Evolutionary conservation across 92 coral and sea anemone species (phyloP).

Genomic region (Blastomussa wellsi): DNA sequence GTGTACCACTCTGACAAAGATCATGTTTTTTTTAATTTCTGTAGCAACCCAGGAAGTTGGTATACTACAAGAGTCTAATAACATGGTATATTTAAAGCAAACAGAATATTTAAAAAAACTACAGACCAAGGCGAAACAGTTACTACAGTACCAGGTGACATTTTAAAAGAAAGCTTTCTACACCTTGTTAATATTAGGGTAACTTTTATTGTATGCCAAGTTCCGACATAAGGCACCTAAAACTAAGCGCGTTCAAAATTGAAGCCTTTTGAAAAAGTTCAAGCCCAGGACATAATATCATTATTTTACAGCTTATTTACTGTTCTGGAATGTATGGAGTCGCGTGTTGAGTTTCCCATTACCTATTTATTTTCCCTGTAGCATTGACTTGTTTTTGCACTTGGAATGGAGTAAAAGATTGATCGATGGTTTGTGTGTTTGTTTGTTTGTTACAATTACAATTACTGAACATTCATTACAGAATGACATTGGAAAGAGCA

Average conservation of each 20-base stretch:
- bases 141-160: constrained; percentile 27
- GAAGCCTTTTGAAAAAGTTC: no score
- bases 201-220: no score
- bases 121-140: constrained; percentile 12
- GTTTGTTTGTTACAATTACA: not conserved
- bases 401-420: not conserved
- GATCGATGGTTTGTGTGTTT: not conserved
- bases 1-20: not conserved
- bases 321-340: no score
- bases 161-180: not conserved
- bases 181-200: not conserved
- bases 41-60: constrained; percentile 7
- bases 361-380: not conserved
- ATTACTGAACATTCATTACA: constrained; percentile 21
- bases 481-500: constrained; percentile 67
- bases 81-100: constrained; percentile 10
- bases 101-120: constrained; percentile 12
- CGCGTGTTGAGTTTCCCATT: no score
- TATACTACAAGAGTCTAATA: not conserved
- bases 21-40: not conserved
- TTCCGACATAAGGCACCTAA: no score
- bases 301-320: no score
- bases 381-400: not conserved
- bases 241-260: no score
- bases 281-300: no score